These are phyloP conservation scores for Hypolimnas misippus DNA, from an alignment of 2,888 invertebrate species.

Conservation along the genomic window DNA sequence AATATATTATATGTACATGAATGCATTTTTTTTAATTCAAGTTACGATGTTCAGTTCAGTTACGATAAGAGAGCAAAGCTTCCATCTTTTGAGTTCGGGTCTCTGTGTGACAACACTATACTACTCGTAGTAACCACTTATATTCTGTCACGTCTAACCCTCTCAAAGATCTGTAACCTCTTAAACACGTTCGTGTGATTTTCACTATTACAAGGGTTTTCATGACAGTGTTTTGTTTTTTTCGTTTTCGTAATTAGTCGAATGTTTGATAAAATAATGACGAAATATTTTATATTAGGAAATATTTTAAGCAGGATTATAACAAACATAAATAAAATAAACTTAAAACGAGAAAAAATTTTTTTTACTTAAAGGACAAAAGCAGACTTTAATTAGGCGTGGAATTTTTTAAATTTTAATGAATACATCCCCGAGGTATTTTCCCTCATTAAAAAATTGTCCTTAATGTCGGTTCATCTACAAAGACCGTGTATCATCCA, in stretches of 20 bases:
- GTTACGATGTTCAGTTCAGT: neutral
- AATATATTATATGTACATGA: too few species aligned
- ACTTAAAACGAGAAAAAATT: too few species aligned
- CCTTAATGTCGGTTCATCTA: too few species aligned
- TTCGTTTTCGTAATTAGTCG: constrained; percentile 1
- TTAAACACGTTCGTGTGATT: constrained; percentile 36
- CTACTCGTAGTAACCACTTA: constrained; percentile 13
- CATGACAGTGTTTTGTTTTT: constrained; percentile 11
- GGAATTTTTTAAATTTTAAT: too few species aligned
- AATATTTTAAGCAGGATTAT: neutral
- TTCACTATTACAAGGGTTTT: constrained; percentile 12
- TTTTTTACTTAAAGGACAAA: too few species aligned
- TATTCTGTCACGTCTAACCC: constrained; percentile 21
- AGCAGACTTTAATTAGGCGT: too few species aligned
- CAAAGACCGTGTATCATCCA: too few species aligned
- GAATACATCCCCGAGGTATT: too few species aligned
- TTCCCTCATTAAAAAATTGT: too few species aligned
- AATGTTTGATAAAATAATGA: neutral
- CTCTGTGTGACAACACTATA: constrained; percentile 14
- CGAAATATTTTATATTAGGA: neutral
- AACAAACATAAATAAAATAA: neutral
- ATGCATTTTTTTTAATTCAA: too few species aligned
- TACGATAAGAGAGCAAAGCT: neutral
- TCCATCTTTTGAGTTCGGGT: constrained; percentile 1
- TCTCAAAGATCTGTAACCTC: constrained; percentile 34